These are phyloP conservation scores for Bombus vancouverensis DNA, from an alignment of 1,140 invertebrate species.

Conservation along the genomic window DNA sequence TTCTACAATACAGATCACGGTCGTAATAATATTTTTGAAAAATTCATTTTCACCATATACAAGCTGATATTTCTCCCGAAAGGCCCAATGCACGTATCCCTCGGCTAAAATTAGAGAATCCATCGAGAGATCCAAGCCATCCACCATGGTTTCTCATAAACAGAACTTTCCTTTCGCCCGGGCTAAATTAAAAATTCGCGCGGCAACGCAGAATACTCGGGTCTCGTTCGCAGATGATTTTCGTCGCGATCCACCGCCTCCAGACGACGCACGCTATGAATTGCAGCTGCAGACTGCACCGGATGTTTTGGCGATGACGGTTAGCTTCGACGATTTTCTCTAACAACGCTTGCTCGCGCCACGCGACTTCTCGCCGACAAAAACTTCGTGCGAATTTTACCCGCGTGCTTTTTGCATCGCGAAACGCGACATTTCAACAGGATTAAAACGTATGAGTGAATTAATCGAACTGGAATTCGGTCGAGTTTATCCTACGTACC, in stretches of 20 bases:
- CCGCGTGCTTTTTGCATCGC: background rate
- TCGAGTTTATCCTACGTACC: background rate
- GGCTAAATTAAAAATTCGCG: slow-evolving; percentile 33
- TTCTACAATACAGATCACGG: background rate
- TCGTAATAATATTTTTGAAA: background rate
- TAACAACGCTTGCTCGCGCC: background rate
- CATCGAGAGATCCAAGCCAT: background rate
- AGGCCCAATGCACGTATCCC: background rate
- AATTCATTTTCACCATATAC: background rate
- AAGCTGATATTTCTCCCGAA: background rate
- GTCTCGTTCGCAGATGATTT: slow-evolving; percentile 39
- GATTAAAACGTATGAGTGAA: background rate
- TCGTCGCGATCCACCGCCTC: slow-evolving; percentile 18
- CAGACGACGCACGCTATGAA: background rate
- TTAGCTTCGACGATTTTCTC: slow-evolving; percentile 35
- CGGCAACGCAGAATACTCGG: background rate
- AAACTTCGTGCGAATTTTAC: background rate
- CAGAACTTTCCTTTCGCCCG: background rate
- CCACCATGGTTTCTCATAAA: background rate
- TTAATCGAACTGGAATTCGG: background rate
- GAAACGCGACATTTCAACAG: no score
- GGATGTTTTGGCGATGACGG: slow-evolving; percentile 53
- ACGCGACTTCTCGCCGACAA: slow-evolving; percentile 4
- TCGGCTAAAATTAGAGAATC: slow-evolving; percentile 22
- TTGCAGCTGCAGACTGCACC: slow-evolving; percentile 49